Evolutionary conservation across 2,888 invertebrate species (phyloP).

Genomic region (Noctua comes): DNA sequence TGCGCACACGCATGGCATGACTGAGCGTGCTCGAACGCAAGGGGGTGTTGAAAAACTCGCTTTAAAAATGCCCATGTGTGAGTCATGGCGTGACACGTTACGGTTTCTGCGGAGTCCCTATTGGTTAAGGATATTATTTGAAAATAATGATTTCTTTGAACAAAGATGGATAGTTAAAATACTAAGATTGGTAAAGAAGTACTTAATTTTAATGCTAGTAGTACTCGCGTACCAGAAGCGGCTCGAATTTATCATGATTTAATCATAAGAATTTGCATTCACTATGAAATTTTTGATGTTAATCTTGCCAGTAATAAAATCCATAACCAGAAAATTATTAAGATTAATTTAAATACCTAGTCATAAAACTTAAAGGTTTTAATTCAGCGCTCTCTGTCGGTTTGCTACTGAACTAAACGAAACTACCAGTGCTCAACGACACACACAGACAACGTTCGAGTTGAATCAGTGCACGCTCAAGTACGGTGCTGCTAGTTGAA

Average conservation of each 20-base stretch:
- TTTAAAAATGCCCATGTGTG: constrained; percentile 69
- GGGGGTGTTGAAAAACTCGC: constrained; percentile 74
- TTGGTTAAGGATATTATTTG: constrained; percentile 40
- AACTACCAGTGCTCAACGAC: background rate
- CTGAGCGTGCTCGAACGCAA: constrained; percentile 69
- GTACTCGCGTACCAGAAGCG: background rate
- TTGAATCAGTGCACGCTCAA: background rate
- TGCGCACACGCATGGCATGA: constrained; percentile 67
- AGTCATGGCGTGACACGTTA: constrained; percentile 54
- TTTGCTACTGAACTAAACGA: constrained; percentile 12
- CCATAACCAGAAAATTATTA: constrained; percentile 9
- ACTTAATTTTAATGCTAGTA: no score
- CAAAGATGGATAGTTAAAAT: background rate
- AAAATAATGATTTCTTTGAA: constrained; percentile 9
- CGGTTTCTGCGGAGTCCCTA: constrained; percentile 22
- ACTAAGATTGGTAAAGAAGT: no score
- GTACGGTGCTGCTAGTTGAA: constrained; percentile 18
- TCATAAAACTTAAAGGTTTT: background rate
- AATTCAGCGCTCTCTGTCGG: constrained; percentile 40
- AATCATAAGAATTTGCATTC: background rate
- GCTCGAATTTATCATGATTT: background rate
- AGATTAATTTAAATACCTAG: background rate
- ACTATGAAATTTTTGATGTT: constrained; percentile 1
- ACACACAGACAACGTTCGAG: background rate
- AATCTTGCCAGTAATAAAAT: constrained; percentile 26